Percentiles rank a stretch among this genome's conserved stretches.
Conservation (phyloP, 2,113 vertebrate genomes). For the Empidonax alnorum region DNA sequence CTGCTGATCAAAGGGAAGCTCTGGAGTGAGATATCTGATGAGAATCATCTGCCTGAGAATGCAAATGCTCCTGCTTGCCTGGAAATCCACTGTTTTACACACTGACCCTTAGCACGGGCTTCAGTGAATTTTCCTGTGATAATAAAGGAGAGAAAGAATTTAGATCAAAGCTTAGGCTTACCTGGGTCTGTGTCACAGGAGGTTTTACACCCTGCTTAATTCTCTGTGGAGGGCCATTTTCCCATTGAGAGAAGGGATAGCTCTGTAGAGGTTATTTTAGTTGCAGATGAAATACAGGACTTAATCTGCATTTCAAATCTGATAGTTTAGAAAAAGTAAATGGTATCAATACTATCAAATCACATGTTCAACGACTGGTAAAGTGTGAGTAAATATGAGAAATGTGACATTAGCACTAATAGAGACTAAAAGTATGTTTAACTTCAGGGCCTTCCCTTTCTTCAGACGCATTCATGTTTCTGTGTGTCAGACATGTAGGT, state of each 20-base stretch:
- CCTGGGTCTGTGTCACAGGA: background rate
- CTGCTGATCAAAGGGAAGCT: background rate
- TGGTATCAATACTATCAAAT: background rate
- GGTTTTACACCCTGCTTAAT: background rate
- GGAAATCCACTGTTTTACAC: background rate
- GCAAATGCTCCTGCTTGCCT: background rate
- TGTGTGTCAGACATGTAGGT: background rate
- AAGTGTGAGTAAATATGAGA: background rate
- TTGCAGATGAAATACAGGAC: background rate
- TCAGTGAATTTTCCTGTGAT: background rate
- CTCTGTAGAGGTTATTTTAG: background rate
- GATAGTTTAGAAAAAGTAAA: background rate
- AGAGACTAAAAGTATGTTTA: background rate
- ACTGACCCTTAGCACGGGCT: background rate
- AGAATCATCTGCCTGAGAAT: background rate
- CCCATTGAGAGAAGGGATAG: background rate
- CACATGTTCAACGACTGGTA: fast-evolving
- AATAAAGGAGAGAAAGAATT: background rate
- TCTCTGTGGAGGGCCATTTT: background rate
- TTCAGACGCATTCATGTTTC: background rate
- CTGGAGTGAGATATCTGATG: background rate
- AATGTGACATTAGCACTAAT: background rate
- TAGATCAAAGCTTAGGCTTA: background rate
- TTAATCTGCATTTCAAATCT: background rate
- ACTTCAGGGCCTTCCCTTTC: background rate